Percentiles rank a stretch among this genome's conserved stretches.
phyloP scores from a whole-genome alignment of 2,888 invertebrate genomes.

The Xestia xanthographa region DNA sequence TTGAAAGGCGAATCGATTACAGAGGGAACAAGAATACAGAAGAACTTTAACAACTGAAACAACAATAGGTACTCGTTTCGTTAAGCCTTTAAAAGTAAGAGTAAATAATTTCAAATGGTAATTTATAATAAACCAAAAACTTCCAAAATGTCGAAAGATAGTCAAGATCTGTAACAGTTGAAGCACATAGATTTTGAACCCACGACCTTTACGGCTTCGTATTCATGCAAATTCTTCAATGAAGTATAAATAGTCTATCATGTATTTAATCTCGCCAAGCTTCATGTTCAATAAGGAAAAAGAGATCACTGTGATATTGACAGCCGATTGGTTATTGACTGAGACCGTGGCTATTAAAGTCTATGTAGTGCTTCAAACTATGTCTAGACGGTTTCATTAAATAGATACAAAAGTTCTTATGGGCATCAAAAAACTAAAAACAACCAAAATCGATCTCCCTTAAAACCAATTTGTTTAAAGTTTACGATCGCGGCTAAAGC shows the following conservation, averaged over 20 bases:
- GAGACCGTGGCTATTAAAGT: background rate
- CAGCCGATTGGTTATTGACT: background rate
- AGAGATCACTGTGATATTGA: background rate
- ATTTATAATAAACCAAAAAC: background rate
- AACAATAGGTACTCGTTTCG: background rate
- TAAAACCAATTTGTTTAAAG: constrained; percentile 86
- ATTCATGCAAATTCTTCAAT: constrained; percentile 48
- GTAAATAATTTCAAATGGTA: background rate
- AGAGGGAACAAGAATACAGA: background rate
- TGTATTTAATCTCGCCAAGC: background rate
- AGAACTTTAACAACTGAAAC: background rate
- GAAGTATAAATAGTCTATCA: constrained; percentile 24
- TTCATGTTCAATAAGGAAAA: background rate
- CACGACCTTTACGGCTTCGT: constrained; percentile 12
- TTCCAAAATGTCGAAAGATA: background rate
- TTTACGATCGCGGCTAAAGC: constrained; percentile 84
- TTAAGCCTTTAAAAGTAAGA: background rate
- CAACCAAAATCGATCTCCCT: constrained; percentile 71
- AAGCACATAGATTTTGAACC: constrained; percentile 1
- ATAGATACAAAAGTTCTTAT: constrained; percentile 11
- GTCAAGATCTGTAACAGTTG: background rate
- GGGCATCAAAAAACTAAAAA: constrained; percentile 32
- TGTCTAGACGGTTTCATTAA: constrained; percentile 42
- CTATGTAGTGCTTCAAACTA: constrained; percentile 1
- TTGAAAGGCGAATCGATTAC: constrained; percentile 19